Base-by-base conservation (phyloP, 2,888 invertebrate species). In the Xestia c-nigrum region DNA sequence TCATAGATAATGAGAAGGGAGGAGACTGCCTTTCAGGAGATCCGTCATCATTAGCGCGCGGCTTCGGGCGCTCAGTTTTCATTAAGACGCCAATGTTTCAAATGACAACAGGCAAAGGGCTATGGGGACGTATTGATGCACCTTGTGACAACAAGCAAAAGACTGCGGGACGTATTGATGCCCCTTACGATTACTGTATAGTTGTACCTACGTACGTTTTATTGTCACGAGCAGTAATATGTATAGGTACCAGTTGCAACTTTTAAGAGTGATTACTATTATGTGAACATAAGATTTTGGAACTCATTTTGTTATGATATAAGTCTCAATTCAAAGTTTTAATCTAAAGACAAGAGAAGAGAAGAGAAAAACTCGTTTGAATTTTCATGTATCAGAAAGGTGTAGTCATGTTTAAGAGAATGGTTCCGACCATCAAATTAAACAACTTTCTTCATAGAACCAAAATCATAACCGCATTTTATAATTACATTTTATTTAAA, bases 31-130 rank as follows among this genome's bases (percentile, higher is more conserved):
- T 95, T 95, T 95, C 94, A 94, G 91, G 84, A 92, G 93, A 95
- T 94, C 94, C 93, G 94, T 95, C 95, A 94, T 96, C 96, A 96
- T 96, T 96, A 96, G 94, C 88, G 93, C 88, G 90, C 87, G 88
- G 94, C 95, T 95, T 88, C 91, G 88, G 94, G 95, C 94, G 91
- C 86, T 87, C 91, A 89, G 94, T 93, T 95, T 95, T 95, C 96
- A 96, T 95, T 96, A 94, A 93, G 93, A 95, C 93, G 88, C 91
- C 94, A 92, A 94, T 94, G 93, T 94, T 94, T 93, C 92, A 91
- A 93, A 94, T 91, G 91, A 93, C 93, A 93, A 92, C 92, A 88
- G 90, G 84, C 84, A 87, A 90, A 89, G 89, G 86, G 81, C 80
- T 88, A 84, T 83, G 75, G 86, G 87, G 85, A 80, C 78, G 85